phyloP scores from a whole-genome alignment of 1,140 invertebrate genomes.

The Marisa cornuarietis region DNA sequence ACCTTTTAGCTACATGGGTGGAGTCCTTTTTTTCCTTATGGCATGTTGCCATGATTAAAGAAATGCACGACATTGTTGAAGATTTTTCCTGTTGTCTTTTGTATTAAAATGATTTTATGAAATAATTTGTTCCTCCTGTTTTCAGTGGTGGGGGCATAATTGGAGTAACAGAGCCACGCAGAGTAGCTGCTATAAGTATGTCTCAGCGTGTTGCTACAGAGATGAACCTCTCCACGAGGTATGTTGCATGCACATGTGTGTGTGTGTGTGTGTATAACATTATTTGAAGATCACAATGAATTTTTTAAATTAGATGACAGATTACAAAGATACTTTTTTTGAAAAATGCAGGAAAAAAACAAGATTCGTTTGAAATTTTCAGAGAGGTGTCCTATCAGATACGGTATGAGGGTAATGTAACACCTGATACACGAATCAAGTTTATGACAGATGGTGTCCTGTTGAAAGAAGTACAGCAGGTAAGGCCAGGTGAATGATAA shows the following conservation, averaged over 20 bases:
- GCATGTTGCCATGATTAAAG: no score
- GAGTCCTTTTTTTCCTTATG: no score
- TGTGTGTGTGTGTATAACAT: neutral
- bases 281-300: no score
- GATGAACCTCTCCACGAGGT: constrained; percentile 79
- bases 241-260: constrained; percentile 3
- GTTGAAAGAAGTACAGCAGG: constrained; percentile 78
- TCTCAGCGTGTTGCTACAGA: constrained; percentile 90
- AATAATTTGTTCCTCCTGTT: constrained; percentile 7
- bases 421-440: constrained; percentile 90
- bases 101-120: neutral
- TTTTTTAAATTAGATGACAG: no score
- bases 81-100: neutral
- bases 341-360: no score
- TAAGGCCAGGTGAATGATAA: constrained; percentile 22
- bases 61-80: neutral
- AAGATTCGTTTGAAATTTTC: constrained; percentile 20
- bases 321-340: no score
- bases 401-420: constrained; percentile 94
- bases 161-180: constrained; percentile 93
- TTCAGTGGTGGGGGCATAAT: constrained; percentile 79
- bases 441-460: constrained; percentile 99
- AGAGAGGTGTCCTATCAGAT: constrained; percentile 92
- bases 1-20: no score
- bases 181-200: constrained; percentile 98